phyloP scores from a whole-genome alignment of 2,888 invertebrate genomes.

The Merodon equestris region DNA sequence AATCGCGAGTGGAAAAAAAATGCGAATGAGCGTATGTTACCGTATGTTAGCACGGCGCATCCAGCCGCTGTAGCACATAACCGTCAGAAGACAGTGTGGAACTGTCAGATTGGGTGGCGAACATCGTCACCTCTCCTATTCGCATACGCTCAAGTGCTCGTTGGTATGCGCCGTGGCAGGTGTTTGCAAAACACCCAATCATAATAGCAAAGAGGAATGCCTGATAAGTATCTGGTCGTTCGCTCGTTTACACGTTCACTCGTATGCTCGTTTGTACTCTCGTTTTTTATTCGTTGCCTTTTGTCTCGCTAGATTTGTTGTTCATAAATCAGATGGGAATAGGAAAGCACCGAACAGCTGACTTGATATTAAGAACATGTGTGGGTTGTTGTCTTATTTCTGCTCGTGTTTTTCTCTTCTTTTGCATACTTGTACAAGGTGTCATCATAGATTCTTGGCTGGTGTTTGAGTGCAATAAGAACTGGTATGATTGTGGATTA shows the following conservation, averaged over 20 bases:
- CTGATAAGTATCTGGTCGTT: constrained; percentile 38
- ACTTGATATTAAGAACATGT: constrained; percentile 8
- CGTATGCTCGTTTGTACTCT: too few species aligned
- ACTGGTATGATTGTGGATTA: not conserved
- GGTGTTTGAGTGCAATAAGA: not conserved
- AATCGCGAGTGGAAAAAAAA: too few species aligned
- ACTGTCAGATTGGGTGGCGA: too few species aligned
- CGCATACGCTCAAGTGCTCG: too few species aligned
- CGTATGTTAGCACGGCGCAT: too few species aligned
- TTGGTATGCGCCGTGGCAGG: constrained; percentile 8
- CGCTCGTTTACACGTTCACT: too few species aligned
- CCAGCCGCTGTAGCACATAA: too few species aligned
- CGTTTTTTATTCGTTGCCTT: too few species aligned
- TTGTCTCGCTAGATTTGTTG: constrained; percentile 3
- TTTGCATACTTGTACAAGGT: not conserved
- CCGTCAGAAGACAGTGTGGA: too few species aligned
- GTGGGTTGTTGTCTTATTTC: too few species aligned
- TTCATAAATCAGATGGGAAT: constrained; percentile 30
- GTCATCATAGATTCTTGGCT: not conserved
- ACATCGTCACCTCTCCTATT: too few species aligned
- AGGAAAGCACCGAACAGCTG: constrained; percentile 47
- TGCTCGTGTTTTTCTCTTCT: not conserved
- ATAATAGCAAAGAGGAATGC: constrained; percentile 33
- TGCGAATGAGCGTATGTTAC: too few species aligned
- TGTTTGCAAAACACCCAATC: constrained; percentile 15